Percentiles rank a stretch among this genome's conserved stretches.
Evolutionary conservation across 2,888 invertebrate genomes (phyloP).

Genomic region (Tryphoninae sp.): DNA sequence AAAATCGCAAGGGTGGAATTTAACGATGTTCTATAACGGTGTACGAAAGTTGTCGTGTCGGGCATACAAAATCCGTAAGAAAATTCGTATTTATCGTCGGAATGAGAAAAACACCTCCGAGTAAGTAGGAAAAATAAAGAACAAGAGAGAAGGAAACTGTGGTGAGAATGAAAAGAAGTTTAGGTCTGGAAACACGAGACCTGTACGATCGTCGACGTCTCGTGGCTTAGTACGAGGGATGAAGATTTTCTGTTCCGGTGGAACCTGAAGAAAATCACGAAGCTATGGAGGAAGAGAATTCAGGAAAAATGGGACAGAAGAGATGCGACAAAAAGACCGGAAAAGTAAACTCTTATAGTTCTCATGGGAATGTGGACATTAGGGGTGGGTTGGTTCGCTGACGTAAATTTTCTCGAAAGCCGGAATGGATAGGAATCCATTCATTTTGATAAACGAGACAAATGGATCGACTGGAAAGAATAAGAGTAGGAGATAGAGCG

Average conservation of each 20-base stretch:
- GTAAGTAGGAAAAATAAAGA: conserved; percentile 26
- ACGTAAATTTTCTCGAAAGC: conserved; percentile 55
- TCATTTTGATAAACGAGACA: conserved; percentile 68
- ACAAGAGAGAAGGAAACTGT: neutral
- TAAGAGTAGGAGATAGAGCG: neutral
- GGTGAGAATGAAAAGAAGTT: too few species aligned
- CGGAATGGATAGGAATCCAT: conserved; percentile 63
- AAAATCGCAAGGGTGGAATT: conserved; percentile 21
- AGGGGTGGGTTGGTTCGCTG: conserved; percentile 20
- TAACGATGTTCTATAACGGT: conserved; percentile 26
- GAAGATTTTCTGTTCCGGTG: conserved; percentile 9
- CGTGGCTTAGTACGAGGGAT: conserved; percentile 1
- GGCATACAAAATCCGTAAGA: conserved; percentile 21
- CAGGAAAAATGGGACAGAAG: conserved; percentile 22
- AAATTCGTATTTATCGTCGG: conserved; percentile 69
- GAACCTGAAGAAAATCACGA: conserved; percentile 9
- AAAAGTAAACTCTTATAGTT: conserved; percentile 51
- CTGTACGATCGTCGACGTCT: conserved; percentile 12
- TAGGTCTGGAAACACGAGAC: conserved; percentile 17
- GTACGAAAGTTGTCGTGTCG: conserved; percentile 31
- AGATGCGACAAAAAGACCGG: conserved; percentile 28
- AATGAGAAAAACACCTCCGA: conserved; percentile 61
- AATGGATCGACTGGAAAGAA: conserved; percentile 52
- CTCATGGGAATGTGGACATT: conserved; percentile 28
- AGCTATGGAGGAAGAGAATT: neutral